phyloP scores from a whole-genome alignment of 1,140 invertebrate species.

The Drosophila simulans region DNA sequence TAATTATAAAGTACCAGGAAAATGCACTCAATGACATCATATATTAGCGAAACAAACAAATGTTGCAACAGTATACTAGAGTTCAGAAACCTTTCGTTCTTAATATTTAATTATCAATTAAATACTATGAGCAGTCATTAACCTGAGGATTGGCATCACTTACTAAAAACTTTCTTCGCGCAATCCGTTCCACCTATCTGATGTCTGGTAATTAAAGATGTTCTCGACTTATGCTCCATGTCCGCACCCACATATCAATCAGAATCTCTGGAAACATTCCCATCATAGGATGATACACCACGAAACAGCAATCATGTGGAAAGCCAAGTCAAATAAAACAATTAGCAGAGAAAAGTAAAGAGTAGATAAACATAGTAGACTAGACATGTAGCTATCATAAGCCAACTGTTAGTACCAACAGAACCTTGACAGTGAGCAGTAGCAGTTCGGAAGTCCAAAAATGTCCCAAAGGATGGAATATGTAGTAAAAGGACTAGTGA shows the following conservation, averaged over 20 bases:
- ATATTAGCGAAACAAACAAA: background rate
- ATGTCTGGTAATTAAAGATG: constrained; percentile 18
- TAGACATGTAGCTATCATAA: constrained; percentile 8
- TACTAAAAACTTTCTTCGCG: constrained; percentile 17
- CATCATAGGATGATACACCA: constrained; percentile 20
- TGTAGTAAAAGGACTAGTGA: constrained; percentile 26
- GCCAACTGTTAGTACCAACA: constrained; percentile 43
- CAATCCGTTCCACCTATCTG: constrained; percentile 14
- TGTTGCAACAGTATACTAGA: too few relatives aligned
- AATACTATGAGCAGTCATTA: constrained; percentile 3
- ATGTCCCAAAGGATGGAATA: constrained; percentile 21
- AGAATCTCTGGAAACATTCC: constrained; percentile 6
- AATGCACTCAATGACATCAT: constrained; percentile 12
- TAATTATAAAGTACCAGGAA: constrained; percentile 1
- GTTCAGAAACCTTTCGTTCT: too few relatives aligned
- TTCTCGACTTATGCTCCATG: constrained; percentile 29
- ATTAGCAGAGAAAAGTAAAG: constrained; percentile 63
- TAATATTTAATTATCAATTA: too few relatives aligned
- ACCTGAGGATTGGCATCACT: background rate
- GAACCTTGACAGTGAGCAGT: constrained; percentile 70
- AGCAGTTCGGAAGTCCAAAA: constrained; percentile 2
- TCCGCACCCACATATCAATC: constrained; percentile 26
- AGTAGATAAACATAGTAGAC: constrained; percentile 58
- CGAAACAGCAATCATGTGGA: constrained; percentile 72
- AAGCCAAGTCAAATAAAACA: constrained; percentile 70